phyloP scores from a whole-genome alignment of 2,888 invertebrate species.

The Esperia sulphurella region DNA sequence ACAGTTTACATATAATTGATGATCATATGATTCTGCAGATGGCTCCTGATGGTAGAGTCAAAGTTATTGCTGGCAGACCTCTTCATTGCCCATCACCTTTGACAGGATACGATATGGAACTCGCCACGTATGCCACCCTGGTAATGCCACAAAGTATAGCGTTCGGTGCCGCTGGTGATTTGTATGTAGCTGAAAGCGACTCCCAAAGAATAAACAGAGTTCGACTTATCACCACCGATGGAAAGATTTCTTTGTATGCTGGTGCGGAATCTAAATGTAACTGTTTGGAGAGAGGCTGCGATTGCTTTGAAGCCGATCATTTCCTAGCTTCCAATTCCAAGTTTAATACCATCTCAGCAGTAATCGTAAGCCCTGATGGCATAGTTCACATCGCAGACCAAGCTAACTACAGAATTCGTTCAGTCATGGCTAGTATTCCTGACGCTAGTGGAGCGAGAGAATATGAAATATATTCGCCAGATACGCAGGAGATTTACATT shows the following conservation, averaged over 20 bases:
- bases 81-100: constrained; percentile 93
- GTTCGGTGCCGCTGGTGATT: constrained; percentile 93
- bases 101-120: constrained; percentile 88
- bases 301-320: constrained; percentile 95
- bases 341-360: constrained; percentile 95
- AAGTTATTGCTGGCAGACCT: constrained; percentile 95
- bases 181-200: constrained; percentile 97
- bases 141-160: constrained; percentile 97
- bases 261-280: constrained; percentile 97
- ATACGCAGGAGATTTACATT: constrained; percentile 95
- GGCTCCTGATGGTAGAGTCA: constrained; percentile 93
- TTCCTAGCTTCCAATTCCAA: constrained; percentile 95
- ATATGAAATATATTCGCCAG: constrained; percentile 96
- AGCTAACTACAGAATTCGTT: constrained; percentile 92
- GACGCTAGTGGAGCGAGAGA: constrained; percentile 90
- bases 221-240: constrained; percentile 94
- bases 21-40: constrained; percentile 96
- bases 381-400: constrained; percentile 97
- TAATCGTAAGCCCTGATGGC: constrained; percentile 96
- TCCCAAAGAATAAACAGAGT: constrained; percentile 96
- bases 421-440: constrained; percentile 93
- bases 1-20: constrained; percentile 96
- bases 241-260: constrained; percentile 94
- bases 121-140: constrained; percentile 93
- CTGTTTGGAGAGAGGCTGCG: constrained; percentile 93